Base-by-base conservation (phyloP, 2,113 vertebrate genomes). In the Hystrix brachyura region DNA sequence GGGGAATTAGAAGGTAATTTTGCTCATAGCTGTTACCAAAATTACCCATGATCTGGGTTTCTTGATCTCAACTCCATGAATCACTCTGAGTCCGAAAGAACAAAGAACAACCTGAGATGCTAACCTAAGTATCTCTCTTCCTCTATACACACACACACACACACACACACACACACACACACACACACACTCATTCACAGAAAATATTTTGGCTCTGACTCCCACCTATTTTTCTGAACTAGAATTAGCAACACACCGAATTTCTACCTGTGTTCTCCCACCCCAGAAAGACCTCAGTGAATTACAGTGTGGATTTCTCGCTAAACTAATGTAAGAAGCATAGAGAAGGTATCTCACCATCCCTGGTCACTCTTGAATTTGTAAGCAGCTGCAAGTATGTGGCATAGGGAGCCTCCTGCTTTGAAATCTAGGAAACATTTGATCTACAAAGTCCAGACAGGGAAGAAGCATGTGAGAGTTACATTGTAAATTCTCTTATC, bases 301-400 rank as follows among this genome's bases (percentile, higher is more conserved):
- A 95, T 81, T 29, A 48, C 7, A 87, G 81, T 21, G 11, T 34
- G 32, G 9, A 53, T 82, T 43, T 88, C 46, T 87, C 51, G 92
- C 38, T 86, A 83, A 82, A 89, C 21, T 91, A 72, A 71, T 34
- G 15, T 46, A 55, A 94, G 53, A 82, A 74, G 72, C 51, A 59
- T 2, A 96, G 27, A 92, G 48, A 90, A 59, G 51, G 78, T 29
- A 4, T 74, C 99, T 99, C 98, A 99, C 99, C 99, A 99, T 99
- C 99, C 99, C 98, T 99, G 99, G 98, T 99, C 99, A 97, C 99
- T 99, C 98, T 99, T 99, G 98, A 99, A 99, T 98, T 99, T 99
- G 98, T 99, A 99, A 95, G 99, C 99, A 48, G 99, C 99, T 96
- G 99, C 99, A 97, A 99, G 99, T 96, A 99, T 99, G 97, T 99